Evolutionary conservation across 1,140 invertebrate genomes (phyloP).

Genomic region (Neocloeon triangulifer): DNA sequence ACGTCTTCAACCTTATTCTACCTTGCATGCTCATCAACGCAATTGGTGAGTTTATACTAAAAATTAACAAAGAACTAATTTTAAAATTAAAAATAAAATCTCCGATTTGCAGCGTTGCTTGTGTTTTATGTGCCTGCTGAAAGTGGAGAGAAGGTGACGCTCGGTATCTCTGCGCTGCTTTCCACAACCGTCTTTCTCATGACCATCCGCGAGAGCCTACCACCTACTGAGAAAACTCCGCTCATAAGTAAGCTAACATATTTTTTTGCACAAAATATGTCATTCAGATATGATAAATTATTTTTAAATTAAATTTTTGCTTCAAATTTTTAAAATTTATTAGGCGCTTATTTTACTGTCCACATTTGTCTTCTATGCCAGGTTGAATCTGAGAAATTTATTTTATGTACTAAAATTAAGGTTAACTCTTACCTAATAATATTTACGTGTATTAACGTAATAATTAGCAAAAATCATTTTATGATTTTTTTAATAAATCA

Average conservation of each 20-base stretch:
- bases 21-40: slow-evolving; percentile 77
- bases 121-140: slow-evolving; percentile 85
- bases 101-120: slow-evolving; percentile 48
- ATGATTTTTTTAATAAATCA: no score
- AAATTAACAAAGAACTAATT: not conserved
- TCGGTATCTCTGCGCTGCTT: slow-evolving; percentile 70
- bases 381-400: no score
- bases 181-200: slow-evolving; percentile 88
- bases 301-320: slow-evolving; percentile 4
- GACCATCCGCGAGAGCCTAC: slow-evolving; percentile 73
- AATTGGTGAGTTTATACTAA: slow-evolving; percentile 30
- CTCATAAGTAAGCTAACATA: slow-evolving; percentile 79
- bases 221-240: slow-evolving; percentile 76
- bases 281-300: no score
- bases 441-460: no score
- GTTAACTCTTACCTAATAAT: no score
- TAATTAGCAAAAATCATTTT: no score
- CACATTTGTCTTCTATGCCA: no score
- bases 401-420: no score
- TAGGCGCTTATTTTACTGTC: no score
- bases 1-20: slow-evolving; percentile 76
- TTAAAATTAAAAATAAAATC: no score
- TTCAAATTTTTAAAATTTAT: no score
- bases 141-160: slow-evolving; percentile 70
- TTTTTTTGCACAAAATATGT: no score